Conservation (phyloP, 1,140 invertebrate species). For the Scaptodrosophila lebanonensis region DNA sequence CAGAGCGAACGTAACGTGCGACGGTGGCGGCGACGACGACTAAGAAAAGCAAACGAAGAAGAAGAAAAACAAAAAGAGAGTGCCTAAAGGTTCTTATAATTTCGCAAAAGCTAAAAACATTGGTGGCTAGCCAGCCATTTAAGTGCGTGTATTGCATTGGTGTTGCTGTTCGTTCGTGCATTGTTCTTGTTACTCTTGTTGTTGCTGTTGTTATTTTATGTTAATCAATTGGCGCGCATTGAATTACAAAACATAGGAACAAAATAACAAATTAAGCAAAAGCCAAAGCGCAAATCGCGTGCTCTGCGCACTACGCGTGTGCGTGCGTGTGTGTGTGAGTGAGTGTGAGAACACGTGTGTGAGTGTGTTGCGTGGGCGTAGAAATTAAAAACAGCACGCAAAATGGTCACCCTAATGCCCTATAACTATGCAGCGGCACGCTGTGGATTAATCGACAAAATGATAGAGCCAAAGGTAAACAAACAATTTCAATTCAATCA, state of each 20-base stretch:
- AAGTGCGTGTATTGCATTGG: background rate
- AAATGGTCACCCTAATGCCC: constrained; percentile 80
- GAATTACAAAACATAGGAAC: constrained; percentile 44
- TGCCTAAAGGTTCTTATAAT: too few relatives aligned
- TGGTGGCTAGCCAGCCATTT: background rate
- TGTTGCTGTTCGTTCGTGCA: constrained; percentile 1
- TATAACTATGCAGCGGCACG: constrained; percentile 78
- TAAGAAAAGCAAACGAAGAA: too few relatives aligned
- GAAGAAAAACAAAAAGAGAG: too few relatives aligned
- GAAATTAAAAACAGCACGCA: constrained; percentile 19
- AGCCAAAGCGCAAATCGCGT: too few relatives aligned
- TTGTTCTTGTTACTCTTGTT: too few relatives aligned
- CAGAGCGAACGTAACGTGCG: constrained; percentile 40
- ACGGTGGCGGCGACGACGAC: too few relatives aligned
- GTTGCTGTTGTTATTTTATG: too few relatives aligned
- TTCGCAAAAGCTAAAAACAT: too few relatives aligned
- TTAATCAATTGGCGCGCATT: too few relatives aligned
- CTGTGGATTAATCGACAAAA: constrained; percentile 80
- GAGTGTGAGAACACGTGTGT: background rate
- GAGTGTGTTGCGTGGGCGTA: too few relatives aligned
- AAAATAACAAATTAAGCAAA: too few relatives aligned
- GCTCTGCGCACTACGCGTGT: constrained; percentile 1
- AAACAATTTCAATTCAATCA: too few relatives aligned
- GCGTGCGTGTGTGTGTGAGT: constrained; percentile 9
- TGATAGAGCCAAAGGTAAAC: constrained; percentile 80